Evolutionary conservation across 2,113 vertebrate genomes (phyloP).

Genomic region (Zapus hudsonius): DNA sequence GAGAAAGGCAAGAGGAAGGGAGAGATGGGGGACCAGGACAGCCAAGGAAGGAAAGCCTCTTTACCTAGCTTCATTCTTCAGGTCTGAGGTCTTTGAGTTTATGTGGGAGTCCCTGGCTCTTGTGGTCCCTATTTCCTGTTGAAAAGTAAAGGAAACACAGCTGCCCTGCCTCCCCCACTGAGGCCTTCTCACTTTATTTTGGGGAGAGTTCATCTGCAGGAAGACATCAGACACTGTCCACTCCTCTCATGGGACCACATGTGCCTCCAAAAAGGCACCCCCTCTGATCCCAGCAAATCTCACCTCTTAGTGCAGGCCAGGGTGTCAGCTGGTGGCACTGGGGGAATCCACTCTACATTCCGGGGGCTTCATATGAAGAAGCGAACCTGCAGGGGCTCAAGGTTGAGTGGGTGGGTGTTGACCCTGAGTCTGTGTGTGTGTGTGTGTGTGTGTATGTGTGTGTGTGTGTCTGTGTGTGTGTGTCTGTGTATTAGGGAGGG

Average conservation of each 20-base stretch:
- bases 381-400: not conserved
- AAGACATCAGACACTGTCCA: accelerated
- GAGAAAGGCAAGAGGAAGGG: not conserved
- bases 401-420: no score
- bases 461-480: no score
- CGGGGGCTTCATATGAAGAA: not conserved
- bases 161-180: accelerated
- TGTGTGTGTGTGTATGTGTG: no score
- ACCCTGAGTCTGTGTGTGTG: no score
- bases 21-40: no score
- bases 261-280: not conserved
- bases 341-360: not conserved
- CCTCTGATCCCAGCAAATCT: not conserved
- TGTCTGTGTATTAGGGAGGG: no score
- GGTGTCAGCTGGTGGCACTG: not conserved
- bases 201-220: not conserved
- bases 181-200: not conserved
- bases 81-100: not conserved
- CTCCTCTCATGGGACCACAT: not conserved
- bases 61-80: accelerated
- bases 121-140: not conserved
- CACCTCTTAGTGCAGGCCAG: not conserved
- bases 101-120: not conserved
- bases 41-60: accelerated
- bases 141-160: not conserved